Conservation (phyloP, 1,140 invertebrate genomes). For the Cecropterus lyciades region DNA sequence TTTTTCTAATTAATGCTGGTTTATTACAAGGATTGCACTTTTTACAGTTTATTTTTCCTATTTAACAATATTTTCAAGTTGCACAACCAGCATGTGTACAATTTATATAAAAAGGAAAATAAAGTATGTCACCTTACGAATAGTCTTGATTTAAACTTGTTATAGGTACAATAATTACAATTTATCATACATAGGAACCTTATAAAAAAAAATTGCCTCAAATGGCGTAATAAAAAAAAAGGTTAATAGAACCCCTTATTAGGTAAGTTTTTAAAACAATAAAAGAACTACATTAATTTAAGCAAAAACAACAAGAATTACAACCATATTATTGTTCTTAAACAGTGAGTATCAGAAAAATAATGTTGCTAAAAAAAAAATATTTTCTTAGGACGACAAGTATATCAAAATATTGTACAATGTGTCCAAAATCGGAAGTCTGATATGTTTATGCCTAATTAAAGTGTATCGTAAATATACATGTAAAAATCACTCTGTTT, state of each 20-base stretch:
- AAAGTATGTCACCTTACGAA: too few relatives aligned
- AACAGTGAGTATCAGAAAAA: conserved; percentile 13
- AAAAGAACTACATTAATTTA: conserved; percentile 1
- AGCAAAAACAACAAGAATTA: conserved; percentile 16
- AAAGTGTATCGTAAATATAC: neutral
- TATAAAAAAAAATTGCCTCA: conserved; percentile 10
- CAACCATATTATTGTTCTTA: conserved; percentile 15
- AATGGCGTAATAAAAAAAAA: conserved; percentile 18
- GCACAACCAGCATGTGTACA: too few relatives aligned
- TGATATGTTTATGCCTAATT: conserved; percentile 22
- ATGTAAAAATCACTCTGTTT: too few relatives aligned
- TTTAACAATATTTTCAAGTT: too few relatives aligned
- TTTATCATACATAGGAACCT: conserved; percentile 14
- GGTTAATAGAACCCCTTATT: conserved; percentile 8
- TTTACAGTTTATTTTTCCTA: too few relatives aligned
- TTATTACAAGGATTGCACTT: too few relatives aligned
- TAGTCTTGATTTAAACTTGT: too few relatives aligned
- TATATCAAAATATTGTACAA: conserved; percentile 10
- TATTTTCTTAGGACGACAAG: neutral
- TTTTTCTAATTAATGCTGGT: too few relatives aligned
- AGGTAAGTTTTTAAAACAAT: conserved; percentile 16
- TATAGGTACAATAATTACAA: too few relatives aligned
- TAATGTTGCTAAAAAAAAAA: neutral
- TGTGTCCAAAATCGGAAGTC: conserved; percentile 11
- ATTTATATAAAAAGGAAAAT: too few relatives aligned